These are phyloP conservation scores for Gobio gobio DNA, from an alignment of 2,113 vertebrate genomes.

Conservation along the genomic window DNA sequence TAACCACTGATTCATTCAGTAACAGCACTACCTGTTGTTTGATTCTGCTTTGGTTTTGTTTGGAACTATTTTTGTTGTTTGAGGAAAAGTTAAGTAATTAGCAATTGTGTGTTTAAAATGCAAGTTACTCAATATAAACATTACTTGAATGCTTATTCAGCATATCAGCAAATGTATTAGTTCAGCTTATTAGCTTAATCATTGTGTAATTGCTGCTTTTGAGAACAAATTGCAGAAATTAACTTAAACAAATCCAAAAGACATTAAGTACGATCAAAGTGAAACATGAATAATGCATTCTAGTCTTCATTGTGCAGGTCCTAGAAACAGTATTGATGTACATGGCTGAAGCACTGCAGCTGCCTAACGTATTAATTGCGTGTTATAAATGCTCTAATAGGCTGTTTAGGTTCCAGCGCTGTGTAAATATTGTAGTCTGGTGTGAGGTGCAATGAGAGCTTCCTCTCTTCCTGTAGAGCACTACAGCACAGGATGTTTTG, in stretches of 20 bases:
- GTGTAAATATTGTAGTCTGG: slow-evolving; percentile 31
- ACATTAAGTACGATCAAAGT: not conserved
- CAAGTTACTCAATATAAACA: not conserved
- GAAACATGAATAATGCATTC: not conserved
- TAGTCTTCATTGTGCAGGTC: not conserved
- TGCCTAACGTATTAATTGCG: slow-evolving; percentile 15
- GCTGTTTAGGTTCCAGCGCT: slow-evolving; percentile 9
- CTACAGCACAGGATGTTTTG: slow-evolving; percentile 22
- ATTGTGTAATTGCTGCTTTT: not conserved
- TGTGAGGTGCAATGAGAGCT: not conserved
- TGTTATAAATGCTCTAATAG: slow-evolving; percentile 39
- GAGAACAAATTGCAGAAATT: not conserved
- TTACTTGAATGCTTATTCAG: not conserved
- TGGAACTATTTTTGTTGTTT: not conserved
- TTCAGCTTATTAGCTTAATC: slow-evolving; percentile 5
- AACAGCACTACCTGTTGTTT: not conserved
- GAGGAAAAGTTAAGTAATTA: not conserved
- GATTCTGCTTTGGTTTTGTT: not conserved
- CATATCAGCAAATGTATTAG: not conserved
- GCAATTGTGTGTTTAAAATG: not conserved
- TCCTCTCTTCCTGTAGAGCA: slow-evolving; percentile 7
- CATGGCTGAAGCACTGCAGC: slow-evolving; percentile 13
- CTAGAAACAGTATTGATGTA: not conserved
- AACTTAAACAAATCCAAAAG: not conserved
- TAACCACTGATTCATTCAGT: not conserved